Conservation (phyloP, 2,113 vertebrate genomes). For the Odocoileus virginianus region DNA sequence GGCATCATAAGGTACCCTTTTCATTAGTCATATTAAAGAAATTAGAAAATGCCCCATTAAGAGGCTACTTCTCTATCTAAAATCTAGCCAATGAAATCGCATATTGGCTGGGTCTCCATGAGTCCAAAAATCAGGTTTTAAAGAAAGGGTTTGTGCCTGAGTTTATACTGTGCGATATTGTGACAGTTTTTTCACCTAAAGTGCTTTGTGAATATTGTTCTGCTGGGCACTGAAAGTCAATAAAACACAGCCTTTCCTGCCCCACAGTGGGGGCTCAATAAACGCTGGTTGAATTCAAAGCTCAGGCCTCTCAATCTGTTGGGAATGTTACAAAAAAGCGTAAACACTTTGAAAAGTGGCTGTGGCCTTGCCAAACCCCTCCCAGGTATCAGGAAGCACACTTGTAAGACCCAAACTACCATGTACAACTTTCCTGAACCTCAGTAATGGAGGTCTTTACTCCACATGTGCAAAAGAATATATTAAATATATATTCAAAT, state of each 20-base stretch:
- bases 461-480: not conserved
- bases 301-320: not conserved
- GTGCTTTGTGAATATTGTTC: not conserved
- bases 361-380: not conserved
- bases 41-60: not conserved
- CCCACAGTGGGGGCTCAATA: not conserved
- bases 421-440: not conserved
- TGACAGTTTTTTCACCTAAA: not conserved
- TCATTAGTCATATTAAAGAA: conserved; percentile 15
- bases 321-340: not conserved
- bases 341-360: not conserved
- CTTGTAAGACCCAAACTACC: not conserved
- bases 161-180: not conserved
- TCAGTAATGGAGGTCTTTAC: not conserved
- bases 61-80: not conserved
- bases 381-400: not conserved
- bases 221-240: not conserved
- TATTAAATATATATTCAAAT: not conserved
- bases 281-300: not conserved
- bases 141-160: not conserved
- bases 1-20: not conserved
- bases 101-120: not conserved
- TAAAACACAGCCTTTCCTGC: not conserved
- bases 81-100: not conserved
- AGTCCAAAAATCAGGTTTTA: not conserved